Evolutionary conservation across 2,797 vertebrate genomes (phyloP), one percentile per base, ranked within the genome.

Genomic region (Chaetophractus vellerosus): DNA sequence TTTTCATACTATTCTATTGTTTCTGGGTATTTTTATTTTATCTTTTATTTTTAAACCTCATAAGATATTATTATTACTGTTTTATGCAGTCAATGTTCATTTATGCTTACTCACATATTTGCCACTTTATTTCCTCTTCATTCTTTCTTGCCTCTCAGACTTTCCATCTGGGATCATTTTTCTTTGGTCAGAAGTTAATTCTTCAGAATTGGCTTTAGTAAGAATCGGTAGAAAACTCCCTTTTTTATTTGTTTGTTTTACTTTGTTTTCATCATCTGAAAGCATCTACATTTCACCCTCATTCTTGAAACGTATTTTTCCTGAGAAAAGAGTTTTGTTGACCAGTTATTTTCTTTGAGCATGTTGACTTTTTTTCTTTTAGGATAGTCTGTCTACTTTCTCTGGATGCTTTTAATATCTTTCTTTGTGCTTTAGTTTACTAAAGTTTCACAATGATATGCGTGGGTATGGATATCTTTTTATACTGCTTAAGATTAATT

Each of bases 201-300:
- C 5, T 28, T 26, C n/a, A 64, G 75, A 63, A 66, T 76, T 50
- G 41, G 31, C 88, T 72, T 52, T 61, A 88, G 38, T 69, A 59
- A 79, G 59, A 83, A 87, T n/a, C 57, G 57, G 48, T 57, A 61
- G 38, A 28, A 92, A 61, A 79, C 18, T 26, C 41, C 28, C 38
- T 61, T 28, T 48, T 31, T 85, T 66, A 15, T 69, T 50, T 68
- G 24, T 64, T 50, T 68, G 24, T 64, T 61, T 23, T 0, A 61
- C 24, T 89, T 86, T 86, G 59, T 80, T 96, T 90, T 90, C 90
- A 45, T 76, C 26, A 76, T 68, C 68, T 82, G 48, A 82, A 91
- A 93, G 64, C 18, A 69, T 48, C 86, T 84, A 10, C 61, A 48
- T 45, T 71, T 92, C 38, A 90, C 9, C 12, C 9, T 91, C 48